Base-by-base conservation (phyloP, 2,888 invertebrate species). In the Limulus polyphemus region DNA sequence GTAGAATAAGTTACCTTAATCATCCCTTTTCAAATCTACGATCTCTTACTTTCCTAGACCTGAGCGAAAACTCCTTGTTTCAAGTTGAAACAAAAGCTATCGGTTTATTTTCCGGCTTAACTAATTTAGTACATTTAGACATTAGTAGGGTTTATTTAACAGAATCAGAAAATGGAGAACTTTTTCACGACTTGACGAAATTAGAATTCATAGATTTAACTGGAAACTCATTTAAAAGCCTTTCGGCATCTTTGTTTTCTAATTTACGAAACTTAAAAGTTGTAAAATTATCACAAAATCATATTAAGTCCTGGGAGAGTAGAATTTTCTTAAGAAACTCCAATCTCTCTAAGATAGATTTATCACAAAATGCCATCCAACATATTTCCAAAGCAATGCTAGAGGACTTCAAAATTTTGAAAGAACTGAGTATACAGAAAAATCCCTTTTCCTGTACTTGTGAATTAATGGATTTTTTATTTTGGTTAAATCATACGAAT, bases 61-160 rank as follows among this genome's bases (percentile, higher is more conserved):
- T 65, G 12, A 65, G 65, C 51, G 65, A 65, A 54, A 65, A 65
- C 52, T 32, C 47, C 58, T 1, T 65, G 60, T 51, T 63, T 57
- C 16, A 61, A 61, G 14, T 49, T 64, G 4, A 62, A 65, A 62
- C 58, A 57, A 9, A 56, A 62, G 1, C 60, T 57, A 56, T 58
- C 51, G 55, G 55, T 65, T 46, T 56, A 57, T 54, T 54, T n/a
- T 11, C 54, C 54, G 54, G 54, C 11, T 54, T 54, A 54, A 54
- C 11, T 14, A 54, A 11, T 11, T 11, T 54, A 13, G 17, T 16
- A 54, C 54, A 54, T 54, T 54, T 54, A 54, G 32, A 17, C 4
- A 7, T 17, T 54, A 16, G 32, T 17, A 54, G 3, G 11, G 12
- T 32, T n/a, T 32, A 54, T 17, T 16, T 32, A 11, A 3, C 54